Conservation (phyloP, 2,888 invertebrate genomes). For the Luffia ferchaultella region DNA sequence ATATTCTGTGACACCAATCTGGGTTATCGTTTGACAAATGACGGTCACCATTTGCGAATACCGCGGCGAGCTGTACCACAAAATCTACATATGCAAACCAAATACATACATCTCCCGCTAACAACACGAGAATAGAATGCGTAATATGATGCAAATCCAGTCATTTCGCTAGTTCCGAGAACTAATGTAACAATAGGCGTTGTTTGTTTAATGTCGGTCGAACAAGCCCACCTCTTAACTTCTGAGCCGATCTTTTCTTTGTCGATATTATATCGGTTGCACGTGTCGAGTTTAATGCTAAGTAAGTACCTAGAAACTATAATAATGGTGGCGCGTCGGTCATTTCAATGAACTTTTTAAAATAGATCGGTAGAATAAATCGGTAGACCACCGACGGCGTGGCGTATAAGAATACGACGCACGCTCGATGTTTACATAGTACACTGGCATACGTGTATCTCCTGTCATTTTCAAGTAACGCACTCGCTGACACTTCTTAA, state of each 20-base stretch:
- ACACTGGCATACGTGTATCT: not conserved
- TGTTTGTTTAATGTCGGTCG: not conserved
- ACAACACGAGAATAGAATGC: conserved; percentile 8
- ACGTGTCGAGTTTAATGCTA: not conserved
- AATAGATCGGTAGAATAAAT: conserved; percentile 6
- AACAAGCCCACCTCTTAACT: not conserved
- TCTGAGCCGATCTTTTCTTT: not conserved
- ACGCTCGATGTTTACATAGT: not conserved
- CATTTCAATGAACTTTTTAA: conserved; percentile 4
- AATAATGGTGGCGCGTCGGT: not conserved
- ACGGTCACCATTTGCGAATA: not conserved
- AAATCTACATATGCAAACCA: conserved; percentile 13
- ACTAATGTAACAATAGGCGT: conserved; percentile 5
- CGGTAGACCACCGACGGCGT: conserved; percentile 4
- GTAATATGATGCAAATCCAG: conserved; percentile 16
- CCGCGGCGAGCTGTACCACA: not conserved
- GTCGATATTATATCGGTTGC: not conserved
- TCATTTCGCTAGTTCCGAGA: conserved; percentile 12
- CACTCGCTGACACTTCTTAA: no score
- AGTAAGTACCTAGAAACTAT: not conserved
- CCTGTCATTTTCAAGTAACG: conserved; percentile 2
- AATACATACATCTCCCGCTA: not conserved
- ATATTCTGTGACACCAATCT: not conserved
- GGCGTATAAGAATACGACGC: not conserved
- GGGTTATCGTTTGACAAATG: not conserved